Evolutionary conservation across 2,113 vertebrate genomes (phyloP), one percentile per base, ranked within the genome.

Genomic region (Scomber colias): DNA sequence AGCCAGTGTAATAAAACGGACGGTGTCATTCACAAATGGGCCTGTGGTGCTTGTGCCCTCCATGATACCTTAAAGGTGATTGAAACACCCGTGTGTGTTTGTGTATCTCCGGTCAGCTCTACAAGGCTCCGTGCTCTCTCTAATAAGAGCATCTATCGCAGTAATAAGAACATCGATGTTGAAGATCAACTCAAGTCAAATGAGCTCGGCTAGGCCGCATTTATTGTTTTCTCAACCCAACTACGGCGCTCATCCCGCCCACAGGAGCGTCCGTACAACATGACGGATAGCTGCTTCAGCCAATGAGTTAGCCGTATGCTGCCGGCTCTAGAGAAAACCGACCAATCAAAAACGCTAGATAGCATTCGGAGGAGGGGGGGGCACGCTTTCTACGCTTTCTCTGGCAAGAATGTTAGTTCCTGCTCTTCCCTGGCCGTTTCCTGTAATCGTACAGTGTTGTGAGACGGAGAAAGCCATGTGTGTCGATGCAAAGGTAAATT

Each of bases 381-480:
- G 86, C 74, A 89, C 71, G 83, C 87, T 82, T 87, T 86, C 85
- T 88, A 86, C 83, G 88, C 78, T 82, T 67, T 84, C 88, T 86
- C 85, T 91, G 78, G 91, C 89, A 90, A 90, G 92, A 92, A 95
- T 71, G 94, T 94, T 94, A 95, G 95, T 95, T 95, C 95, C 94
- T 95, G 95, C 94, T 95, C 92, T 92, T 87, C 90, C 87, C 93
- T 94, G 94, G 94, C 92, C 93, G 95, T 95, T 96, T 96, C 95
- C 95, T 95, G 95, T 95, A 93, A 94, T 91, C 94, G 93, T 91
- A 93, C 94, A 93, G 94, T 95, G 95, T 96, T 96, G 95, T 95
- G 94, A 96, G 94, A 94, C 94, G 95, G 92, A 95, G 95, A 96
- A 95, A 95, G 95, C 95, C 95, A 96, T 96, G 95, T 96, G 95